Evolutionary conservation across 2,113 vertebrate species (phyloP).

Genomic region (Neodon shergylaensis): DNA sequence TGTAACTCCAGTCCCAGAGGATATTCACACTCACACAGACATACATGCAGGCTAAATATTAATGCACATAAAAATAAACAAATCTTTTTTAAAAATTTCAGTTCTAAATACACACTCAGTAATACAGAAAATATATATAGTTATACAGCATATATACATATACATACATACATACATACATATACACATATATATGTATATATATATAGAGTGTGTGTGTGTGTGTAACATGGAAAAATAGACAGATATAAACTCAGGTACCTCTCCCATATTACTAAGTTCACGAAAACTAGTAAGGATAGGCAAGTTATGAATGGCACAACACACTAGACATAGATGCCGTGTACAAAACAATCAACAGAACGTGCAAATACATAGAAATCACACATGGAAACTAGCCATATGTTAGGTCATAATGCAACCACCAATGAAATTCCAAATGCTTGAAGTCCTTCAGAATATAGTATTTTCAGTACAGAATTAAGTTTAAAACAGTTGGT

Average conservation of each 20-base stretch:
- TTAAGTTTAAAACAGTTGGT: slow-evolving; percentile 12
- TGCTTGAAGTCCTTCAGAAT: slow-evolving; percentile 27
- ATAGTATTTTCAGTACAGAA: not conserved
- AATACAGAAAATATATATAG: not conserved
- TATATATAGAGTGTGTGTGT: no score
- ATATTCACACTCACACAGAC: no score
- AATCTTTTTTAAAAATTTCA: no score
- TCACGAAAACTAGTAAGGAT: not conserved
- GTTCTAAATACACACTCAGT: not conserved
- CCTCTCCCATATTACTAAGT: not conserved
- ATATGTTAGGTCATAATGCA: not conserved
- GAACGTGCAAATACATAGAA: not conserved
- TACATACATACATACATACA: no score
- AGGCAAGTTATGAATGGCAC: not conserved
- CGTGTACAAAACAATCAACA: not conserved
- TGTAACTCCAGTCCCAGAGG: no score
- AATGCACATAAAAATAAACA: no score
- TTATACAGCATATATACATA: not conserved
- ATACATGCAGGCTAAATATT: no score
- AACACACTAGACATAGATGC: not conserved
- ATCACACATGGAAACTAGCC: not conserved
- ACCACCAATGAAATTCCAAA: slow-evolving; percentile 1
- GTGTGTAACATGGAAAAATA: not conserved
- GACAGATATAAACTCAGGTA: not conserved
- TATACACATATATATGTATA: accelerated